Conservation (phyloP, 2,113 vertebrate species). For the Xiphophorus couchianus region DNA sequence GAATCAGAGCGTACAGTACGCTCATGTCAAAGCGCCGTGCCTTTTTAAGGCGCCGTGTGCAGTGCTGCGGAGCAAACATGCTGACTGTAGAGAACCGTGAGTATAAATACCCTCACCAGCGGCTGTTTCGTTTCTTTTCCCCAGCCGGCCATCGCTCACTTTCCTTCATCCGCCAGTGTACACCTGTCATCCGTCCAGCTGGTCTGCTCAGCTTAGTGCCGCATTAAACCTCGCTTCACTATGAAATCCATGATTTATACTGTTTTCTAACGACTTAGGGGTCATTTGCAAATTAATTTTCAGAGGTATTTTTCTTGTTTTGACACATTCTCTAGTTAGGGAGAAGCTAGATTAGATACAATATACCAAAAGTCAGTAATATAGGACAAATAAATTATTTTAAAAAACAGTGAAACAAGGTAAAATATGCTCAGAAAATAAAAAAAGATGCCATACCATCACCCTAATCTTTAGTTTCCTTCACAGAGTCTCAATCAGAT, state of each 20-base stretch:
- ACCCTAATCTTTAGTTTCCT: not conserved
- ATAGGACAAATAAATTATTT: not conserved
- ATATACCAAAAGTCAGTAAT: not conserved
- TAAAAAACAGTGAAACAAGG: too few relatives aligned
- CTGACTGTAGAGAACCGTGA: slow-evolving; percentile 73
- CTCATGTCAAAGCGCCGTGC: slow-evolving; percentile 15
- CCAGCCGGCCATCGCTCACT: slow-evolving; percentile 19
- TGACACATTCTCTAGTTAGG: not conserved
- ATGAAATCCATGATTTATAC: slow-evolving; percentile 1
- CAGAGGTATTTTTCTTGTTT: not conserved
- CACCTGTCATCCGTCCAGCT: slow-evolving; percentile 57
- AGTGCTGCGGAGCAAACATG: slow-evolving; percentile 68
- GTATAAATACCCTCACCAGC: slow-evolving; percentile 75
- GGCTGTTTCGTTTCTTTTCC: slow-evolving; percentile 61
- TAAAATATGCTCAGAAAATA: not conserved
- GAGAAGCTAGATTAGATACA: not conserved
- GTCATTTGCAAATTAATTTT: not conserved
- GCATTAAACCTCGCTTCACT: slow-evolving; percentile 10
- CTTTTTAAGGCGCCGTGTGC: slow-evolving; percentile 62
- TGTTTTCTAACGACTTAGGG: not conserved
- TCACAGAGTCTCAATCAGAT: not conserved
- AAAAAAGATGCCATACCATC: not conserved
- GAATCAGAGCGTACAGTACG: slow-evolving; percentile 7
- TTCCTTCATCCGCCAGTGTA: slow-evolving; percentile 46
- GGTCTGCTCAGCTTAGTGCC: not conserved